Conservation (phyloP, 2,888 invertebrate genomes). For the Ochropleura plecta region DNA sequence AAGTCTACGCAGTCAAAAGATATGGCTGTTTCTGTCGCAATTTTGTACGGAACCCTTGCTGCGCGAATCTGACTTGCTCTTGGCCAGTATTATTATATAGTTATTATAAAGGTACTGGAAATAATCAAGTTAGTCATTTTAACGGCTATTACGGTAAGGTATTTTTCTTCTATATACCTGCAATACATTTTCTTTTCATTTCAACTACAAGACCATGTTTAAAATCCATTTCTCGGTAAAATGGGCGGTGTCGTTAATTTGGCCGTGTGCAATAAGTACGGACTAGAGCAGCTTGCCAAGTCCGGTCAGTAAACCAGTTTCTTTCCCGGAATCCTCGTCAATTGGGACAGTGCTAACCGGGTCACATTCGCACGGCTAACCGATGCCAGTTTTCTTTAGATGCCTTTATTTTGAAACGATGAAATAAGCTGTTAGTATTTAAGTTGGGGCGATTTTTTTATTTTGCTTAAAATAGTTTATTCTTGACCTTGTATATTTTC, state of each 20-base stretch:
- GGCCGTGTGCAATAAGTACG: slow-evolving; percentile 51
- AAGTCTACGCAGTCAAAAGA: too few species aligned
- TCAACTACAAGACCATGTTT: slow-evolving; percentile 24
- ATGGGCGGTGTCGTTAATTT: slow-evolving; percentile 57
- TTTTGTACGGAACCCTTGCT: too few species aligned
- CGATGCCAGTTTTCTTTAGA: slow-evolving; percentile 54
- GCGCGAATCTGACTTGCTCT: too few species aligned
- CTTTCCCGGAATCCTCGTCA: slow-evolving; percentile 55
- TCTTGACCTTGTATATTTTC: neutral
- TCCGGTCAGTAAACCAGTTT: slow-evolving; percentile 59
- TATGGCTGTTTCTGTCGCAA: too few species aligned
- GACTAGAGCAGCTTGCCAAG: slow-evolving; percentile 55
- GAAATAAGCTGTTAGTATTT: slow-evolving; percentile 8
- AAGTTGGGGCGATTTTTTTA: neutral
- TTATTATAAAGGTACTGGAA: neutral
- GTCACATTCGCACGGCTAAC: slow-evolving; percentile 58
- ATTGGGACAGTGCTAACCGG: slow-evolving; percentile 56
- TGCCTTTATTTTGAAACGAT: slow-evolving; percentile 30
- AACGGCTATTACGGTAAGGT: neutral
- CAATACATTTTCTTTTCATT: slow-evolving; percentile 19
- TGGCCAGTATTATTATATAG: neutral
- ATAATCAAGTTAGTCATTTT: neutral
- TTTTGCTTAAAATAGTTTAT: neutral
- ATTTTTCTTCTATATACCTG: neutral
- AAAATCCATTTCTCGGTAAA: slow-evolving; percentile 39